Conservation (phyloP, 1,140 invertebrate species). For the Thaumatotibia leucotreta region DNA sequence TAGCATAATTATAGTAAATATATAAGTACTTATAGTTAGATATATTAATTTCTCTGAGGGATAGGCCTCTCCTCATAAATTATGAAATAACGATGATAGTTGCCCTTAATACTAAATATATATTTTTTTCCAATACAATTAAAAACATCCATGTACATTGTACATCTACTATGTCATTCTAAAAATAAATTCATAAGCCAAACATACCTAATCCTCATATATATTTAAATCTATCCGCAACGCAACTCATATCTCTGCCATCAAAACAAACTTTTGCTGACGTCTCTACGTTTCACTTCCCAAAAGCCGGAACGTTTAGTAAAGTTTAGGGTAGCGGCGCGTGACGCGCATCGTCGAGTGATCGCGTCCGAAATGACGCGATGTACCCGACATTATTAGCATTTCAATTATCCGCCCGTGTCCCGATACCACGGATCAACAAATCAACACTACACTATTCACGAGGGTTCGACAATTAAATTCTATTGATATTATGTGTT, state of each 20-base stretch:
- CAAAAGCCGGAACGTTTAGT: constrained; percentile 12
- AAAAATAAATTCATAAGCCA: too few species aligned
- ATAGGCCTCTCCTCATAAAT: too few species aligned
- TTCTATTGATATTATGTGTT: neutral
- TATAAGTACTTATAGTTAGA: too few species aligned
- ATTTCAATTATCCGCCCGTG: constrained; percentile 7
- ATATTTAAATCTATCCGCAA: neutral
- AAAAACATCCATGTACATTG: too few species aligned
- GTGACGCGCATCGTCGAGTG: constrained; percentile 1
- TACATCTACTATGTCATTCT: too few species aligned
- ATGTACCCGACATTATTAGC: constrained; percentile 6
- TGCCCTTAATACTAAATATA: too few species aligned
- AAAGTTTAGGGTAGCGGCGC: constrained; percentile 9
- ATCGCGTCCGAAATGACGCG: neutral
- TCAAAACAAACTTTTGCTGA: constrained; percentile 12
- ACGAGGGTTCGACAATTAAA: neutral
- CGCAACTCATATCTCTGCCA: constrained; percentile 1
- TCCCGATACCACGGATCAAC: neutral
- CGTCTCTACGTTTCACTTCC: constrained; percentile 12
- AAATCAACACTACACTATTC: constrained; percentile 11
- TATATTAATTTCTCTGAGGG: too few species aligned
- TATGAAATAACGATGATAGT: too few species aligned
- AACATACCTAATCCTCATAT: neutral
- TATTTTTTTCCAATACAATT: too few species aligned
- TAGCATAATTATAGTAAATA: too few species aligned